Conservation (phyloP, 2,113 vertebrate genomes). For the Narcine bancroftii region DNA sequence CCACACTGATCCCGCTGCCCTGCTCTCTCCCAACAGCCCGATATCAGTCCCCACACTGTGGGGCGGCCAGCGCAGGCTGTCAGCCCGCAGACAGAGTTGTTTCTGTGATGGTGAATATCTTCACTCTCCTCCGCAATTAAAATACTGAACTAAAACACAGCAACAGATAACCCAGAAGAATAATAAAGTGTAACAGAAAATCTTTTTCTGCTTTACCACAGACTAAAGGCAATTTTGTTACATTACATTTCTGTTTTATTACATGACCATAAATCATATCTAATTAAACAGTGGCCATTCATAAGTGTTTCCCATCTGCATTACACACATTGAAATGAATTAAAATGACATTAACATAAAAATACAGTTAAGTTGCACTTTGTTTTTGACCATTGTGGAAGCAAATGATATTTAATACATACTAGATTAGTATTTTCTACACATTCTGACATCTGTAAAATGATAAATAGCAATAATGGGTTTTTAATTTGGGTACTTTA, state of each 20-base stretch:
- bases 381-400: background rate
- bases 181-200: background rate
- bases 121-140: background rate
- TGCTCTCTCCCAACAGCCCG: too few species aligned
- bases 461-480: background rate
- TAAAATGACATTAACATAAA: background rate
- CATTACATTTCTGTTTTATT: too few species aligned
- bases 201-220: too few species aligned
- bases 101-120: too few species aligned
- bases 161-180: background rate
- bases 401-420: constrained; percentile 20
- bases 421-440: background rate
- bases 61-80: too few species aligned
- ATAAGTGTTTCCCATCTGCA: background rate
- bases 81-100: too few species aligned
- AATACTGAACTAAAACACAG: background rate
- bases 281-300: background rate
- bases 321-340: background rate
- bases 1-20: too few species aligned
- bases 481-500: background rate
- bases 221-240: too few species aligned
- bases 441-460: background rate
- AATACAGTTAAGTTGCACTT: background rate
- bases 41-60: too few species aligned
- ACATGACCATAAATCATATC: too few species aligned